phyloP scores from a whole-genome alignment of 2,113 vertebrate species.

The Marcusenius ussheri region DNA sequence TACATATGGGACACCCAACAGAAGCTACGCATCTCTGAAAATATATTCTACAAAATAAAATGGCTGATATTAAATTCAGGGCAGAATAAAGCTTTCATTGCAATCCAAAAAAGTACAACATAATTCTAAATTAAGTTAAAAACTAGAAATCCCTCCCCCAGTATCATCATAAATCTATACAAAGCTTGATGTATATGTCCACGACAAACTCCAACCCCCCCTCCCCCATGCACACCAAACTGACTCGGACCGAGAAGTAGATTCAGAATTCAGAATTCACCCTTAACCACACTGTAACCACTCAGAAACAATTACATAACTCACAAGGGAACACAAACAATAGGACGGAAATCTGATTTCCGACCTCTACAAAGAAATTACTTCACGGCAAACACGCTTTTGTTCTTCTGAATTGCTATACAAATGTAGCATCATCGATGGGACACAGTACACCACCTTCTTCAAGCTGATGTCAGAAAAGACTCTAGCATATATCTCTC shows the following conservation, averaged over 20 bases:
- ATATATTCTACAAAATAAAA: background rate
- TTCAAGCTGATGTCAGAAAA: background rate
- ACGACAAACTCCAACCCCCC: background rate
- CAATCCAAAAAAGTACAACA: background rate
- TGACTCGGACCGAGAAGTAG: background rate
- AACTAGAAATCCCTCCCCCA: background rate
- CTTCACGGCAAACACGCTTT: background rate
- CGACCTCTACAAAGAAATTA: background rate
- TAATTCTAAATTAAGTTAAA: background rate
- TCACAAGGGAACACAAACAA: background rate
- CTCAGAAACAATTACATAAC: background rate
- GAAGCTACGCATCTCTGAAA: background rate
- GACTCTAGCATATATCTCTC: background rate
- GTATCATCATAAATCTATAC: background rate
- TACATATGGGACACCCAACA: slow-evolving; percentile 2
- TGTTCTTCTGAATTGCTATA: background rate
- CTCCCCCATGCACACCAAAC: background rate
- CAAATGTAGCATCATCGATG: background rate
- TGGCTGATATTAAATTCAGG: background rate
- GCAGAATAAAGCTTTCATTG: background rate
- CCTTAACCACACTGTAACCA: background rate
- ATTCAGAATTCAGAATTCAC: background rate
- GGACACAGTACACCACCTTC: background rate
- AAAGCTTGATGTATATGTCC: background rate
- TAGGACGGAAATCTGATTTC: background rate